Evolutionary conservation across 2,113 vertebrate species (phyloP).

Genomic region (Strix aluco): DNA sequence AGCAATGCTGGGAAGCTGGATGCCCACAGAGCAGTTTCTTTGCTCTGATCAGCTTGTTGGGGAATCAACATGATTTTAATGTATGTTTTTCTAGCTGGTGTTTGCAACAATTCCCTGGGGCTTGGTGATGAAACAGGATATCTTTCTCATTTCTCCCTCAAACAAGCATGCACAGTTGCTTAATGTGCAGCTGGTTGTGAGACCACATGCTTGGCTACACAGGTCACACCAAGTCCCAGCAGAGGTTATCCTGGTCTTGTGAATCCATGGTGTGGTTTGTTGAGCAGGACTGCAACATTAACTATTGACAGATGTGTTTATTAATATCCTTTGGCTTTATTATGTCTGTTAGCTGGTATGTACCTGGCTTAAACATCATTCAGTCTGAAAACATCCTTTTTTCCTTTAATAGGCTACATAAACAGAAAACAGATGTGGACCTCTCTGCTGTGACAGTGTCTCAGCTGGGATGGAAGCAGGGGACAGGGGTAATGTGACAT

Average conservation of each 20-base stretch:
- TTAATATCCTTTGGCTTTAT: neutral
- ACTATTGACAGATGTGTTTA: neutral
- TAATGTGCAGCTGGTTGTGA: neutral
- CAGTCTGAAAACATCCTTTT: neutral
- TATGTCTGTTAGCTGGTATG: neutral
- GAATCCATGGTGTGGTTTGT: neutral
- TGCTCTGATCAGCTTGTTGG: neutral
- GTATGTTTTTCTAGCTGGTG: neutral
- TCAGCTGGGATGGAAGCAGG: neutral
- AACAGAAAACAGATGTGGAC: neutral
- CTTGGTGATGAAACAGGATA: neutral
- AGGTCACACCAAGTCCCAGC: neutral
- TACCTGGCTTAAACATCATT: neutral
- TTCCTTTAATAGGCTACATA: neutral
- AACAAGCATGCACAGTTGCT: neutral
- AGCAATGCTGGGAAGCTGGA: neutral
- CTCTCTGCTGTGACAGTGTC: neutral
- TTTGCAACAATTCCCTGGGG: neutral
- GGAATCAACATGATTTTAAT: neutral
- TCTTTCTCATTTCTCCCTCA: neutral
- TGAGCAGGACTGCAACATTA: neutral
- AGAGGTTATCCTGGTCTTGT: neutral
- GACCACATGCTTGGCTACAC: fast-evolving
- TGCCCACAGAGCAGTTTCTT: neutral
- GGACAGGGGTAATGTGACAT: neutral